Evolutionary conservation across 2,797 vertebrate species (phyloP).

Genomic region (Chiloscyllium punctatum): DNA sequence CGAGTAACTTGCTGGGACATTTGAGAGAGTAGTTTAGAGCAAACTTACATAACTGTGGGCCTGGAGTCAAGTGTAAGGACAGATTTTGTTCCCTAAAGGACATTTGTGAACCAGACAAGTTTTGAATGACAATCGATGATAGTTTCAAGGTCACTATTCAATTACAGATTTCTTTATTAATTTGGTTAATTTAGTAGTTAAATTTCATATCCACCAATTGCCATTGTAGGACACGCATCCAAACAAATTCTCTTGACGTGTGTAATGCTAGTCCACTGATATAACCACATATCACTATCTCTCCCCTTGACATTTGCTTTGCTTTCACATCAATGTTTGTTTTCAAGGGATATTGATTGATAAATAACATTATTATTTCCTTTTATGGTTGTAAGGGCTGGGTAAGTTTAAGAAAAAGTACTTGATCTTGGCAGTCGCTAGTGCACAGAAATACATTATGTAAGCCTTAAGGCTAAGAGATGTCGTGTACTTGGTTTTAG

Average conservation of each 20-base stretch:
- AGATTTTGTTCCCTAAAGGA: neutral
- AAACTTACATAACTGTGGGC: too few relatives aligned
- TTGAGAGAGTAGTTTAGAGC: neutral
- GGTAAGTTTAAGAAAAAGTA: neutral
- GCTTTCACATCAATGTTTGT: neutral
- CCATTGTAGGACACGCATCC: neutral
- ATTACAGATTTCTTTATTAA: too few relatives aligned
- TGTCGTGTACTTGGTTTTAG: neutral
- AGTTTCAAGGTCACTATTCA: too few relatives aligned
- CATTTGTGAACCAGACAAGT: too few relatives aligned
- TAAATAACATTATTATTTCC: neutral
- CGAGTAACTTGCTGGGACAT: neutral
- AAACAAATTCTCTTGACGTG: too few relatives aligned
- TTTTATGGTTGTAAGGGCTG: neutral
- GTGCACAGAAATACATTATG: neutral
- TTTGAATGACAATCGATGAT: too few relatives aligned
- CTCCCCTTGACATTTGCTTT: neutral
- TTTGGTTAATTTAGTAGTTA: neutral
- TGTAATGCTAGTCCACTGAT: too few relatives aligned
- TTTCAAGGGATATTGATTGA: neutral
- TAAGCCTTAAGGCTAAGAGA: neutral
- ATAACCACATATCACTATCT: neutral
- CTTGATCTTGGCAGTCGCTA: neutral
- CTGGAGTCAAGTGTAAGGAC: too few relatives aligned
- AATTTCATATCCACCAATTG: neutral